A percentile compares a stretch with the other conserved stretches of the same genome.
These are phyloP conservation scores for Cosmopolites sordidus DNA, from an alignment of 2,888 invertebrate species.

Conservation along the genomic window DNA sequence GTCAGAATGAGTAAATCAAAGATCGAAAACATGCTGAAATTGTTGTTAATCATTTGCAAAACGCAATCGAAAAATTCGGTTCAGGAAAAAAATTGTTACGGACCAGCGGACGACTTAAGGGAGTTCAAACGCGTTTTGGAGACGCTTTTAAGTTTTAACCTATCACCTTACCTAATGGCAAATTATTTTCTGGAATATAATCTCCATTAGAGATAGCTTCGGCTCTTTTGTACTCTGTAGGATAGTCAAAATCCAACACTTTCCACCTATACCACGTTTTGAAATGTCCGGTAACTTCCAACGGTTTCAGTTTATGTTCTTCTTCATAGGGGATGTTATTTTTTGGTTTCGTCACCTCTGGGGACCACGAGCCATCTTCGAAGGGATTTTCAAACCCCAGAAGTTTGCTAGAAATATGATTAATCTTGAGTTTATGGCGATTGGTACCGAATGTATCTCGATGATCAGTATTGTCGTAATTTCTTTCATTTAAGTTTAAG, in stretches of 20 bases:
- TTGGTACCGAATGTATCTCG: neutral
- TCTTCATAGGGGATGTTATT: slow-evolving; percentile 12
- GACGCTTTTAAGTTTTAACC: too few relatives aligned
- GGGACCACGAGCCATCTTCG: neutral
- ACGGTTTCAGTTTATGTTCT: slow-evolving; percentile 21
- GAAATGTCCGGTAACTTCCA: slow-evolving; percentile 56
- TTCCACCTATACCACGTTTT: slow-evolving; percentile 70
- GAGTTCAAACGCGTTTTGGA: too few relatives aligned
- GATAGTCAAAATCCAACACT: slow-evolving; percentile 68
- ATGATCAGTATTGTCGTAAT: too few relatives aligned
- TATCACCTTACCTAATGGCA: slow-evolving; percentile 52
- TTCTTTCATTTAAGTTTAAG: too few relatives aligned
- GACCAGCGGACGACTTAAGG: too few relatives aligned
- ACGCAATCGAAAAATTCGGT: too few relatives aligned
- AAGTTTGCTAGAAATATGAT: neutral
- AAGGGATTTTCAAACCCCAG: neutral
- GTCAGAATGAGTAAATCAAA: too few relatives aligned
- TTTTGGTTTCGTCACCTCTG: neutral
- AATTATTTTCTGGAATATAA: slow-evolving; percentile 67
- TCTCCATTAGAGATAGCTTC: slow-evolving; percentile 57
- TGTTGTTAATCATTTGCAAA: too few relatives aligned
- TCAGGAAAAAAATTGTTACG: too few relatives aligned
- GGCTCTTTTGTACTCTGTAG: slow-evolving; percentile 54
- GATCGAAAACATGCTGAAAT: too few relatives aligned
- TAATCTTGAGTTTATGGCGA: too few relatives aligned